These are phyloP conservation scores for Pungitius pungitius DNA, from an alignment of 2,113 vertebrate genomes.

Conservation along the genomic window DNA sequence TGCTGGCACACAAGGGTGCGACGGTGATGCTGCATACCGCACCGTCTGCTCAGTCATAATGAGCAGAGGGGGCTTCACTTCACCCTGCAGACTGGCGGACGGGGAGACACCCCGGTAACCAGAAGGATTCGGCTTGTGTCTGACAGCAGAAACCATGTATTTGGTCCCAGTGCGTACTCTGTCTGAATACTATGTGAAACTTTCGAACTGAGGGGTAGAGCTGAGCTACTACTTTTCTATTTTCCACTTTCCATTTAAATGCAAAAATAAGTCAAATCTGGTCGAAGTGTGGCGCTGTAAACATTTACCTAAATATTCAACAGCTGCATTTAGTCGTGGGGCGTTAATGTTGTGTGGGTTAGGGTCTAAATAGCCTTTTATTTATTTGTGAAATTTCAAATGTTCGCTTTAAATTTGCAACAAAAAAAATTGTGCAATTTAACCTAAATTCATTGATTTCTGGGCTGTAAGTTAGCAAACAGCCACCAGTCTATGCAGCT, in stretches of 20 bases:
- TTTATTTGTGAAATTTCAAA: no score
- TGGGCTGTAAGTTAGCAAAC: background rate
- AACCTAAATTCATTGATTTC: background rate
- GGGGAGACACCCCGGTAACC: constrained; percentile 5
- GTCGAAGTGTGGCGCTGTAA: background rate
- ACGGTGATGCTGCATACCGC: constrained; percentile 44
- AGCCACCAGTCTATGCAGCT: no score
- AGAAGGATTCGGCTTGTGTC: background rate
- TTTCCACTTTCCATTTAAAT: background rate
- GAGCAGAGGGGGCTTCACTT: constrained; percentile 35
- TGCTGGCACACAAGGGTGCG: constrained; percentile 37
- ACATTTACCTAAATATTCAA: background rate
- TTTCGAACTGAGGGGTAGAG: constrained; percentile 8
- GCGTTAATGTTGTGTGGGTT: background rate
- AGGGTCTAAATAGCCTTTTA: no score
- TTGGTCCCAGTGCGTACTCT: constrained; percentile 18
- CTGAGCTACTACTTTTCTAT: background rate
- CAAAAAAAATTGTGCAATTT: background rate
- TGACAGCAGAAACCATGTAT: background rate
- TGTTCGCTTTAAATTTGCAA: background rate
- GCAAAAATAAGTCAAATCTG: background rate
- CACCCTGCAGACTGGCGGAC: constrained; percentile 26
- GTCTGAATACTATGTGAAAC: constrained; percentile 3
- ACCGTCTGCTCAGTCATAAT: constrained; percentile 64
- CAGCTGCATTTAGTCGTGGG: background rate